Evolutionary conservation across 2,113 vertebrate genomes (phyloP).

Genomic region (Beaufortia kweichowensis): DNA sequence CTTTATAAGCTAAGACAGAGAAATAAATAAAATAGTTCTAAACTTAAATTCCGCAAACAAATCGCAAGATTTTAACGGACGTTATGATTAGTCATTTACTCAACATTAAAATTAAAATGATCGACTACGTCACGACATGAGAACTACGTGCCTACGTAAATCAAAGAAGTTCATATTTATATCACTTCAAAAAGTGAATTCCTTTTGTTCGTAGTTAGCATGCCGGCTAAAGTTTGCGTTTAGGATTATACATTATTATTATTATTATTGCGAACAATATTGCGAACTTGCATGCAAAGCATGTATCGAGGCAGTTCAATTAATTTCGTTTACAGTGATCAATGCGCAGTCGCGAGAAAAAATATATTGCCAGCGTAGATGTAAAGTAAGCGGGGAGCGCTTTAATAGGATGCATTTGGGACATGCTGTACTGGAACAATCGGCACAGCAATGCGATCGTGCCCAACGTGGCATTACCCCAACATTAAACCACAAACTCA

Average conservation of each 20-base stretch:
- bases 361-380: not conserved
- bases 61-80: no score
- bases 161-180: not conserved
- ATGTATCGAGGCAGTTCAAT: no score
- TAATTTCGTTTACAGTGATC: not conserved
- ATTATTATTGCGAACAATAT: no score
- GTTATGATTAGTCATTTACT: not conserved
- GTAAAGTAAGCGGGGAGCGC: not conserved
- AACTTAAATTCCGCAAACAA: no score
- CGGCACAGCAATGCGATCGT: slow-evolving; percentile 18
- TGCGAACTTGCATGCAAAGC: no score
- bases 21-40: no score
- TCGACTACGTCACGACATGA: not conserved
- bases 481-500: not conserved
- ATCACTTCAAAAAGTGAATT: not conserved
- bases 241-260: not conserved
- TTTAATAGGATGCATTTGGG: slow-evolving; percentile 23
- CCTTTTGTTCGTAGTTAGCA: not conserved
- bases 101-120: not conserved
- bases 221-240: slow-evolving; percentile 7
- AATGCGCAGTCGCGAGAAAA: not conserved
- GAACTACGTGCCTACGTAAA: not conserved
- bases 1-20: no score
- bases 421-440: slow-evolving; percentile 39
- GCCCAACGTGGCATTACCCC: not conserved